Base-by-base conservation (phyloP, 2,888 invertebrate genomes). In the Chrysolina americana region DNA sequence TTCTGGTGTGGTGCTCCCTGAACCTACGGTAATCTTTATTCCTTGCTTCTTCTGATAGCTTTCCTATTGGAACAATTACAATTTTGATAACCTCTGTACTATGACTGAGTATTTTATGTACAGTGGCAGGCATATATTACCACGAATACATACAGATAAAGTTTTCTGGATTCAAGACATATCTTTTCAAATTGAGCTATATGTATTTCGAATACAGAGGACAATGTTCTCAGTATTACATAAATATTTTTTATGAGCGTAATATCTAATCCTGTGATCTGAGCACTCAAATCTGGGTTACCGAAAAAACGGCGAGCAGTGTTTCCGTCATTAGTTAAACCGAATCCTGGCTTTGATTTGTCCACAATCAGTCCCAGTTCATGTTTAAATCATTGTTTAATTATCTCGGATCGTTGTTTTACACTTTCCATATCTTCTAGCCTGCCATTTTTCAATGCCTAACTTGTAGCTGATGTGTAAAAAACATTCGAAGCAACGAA, bases 101-200 rank as follows among this genome's bases (percentile, higher is more conserved):
- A 56, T 56, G 56, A 19, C n/a, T 5, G 15, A 68, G 41, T 5
- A 68, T 68, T 53, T 68, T 41, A 56, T 53, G 68, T n/a, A 68
- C 28, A 11, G 56, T 59, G 13, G 41, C n/a, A 28, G 68, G 19
- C 56, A 68, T 41, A 9, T 3, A n/a, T 6, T 53, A 56, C 53
- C 53, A 68, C 5, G 56, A 36, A 41, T 65, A 41, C 41, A 41
- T 2, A 63, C 10, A 13, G 44, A 44, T 28, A 28, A 28, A 28
- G 28, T 28, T 28, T 28, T 28, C 28, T 28, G 28, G 28, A 28
- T 28, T 28, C 13, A 44, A 13, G 4, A 44, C 15, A 44, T n/a
- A n/a, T 44, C 15, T 44, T 44, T 15, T 44, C 13, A 15, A 13
- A 15, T 44, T 44, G 4, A 10, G 44, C 10, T 15, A 15, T 13